Evolutionary conservation across 2,113 vertebrate species (phyloP).

Genomic region (Campylorhamphus procurvoides): DNA sequence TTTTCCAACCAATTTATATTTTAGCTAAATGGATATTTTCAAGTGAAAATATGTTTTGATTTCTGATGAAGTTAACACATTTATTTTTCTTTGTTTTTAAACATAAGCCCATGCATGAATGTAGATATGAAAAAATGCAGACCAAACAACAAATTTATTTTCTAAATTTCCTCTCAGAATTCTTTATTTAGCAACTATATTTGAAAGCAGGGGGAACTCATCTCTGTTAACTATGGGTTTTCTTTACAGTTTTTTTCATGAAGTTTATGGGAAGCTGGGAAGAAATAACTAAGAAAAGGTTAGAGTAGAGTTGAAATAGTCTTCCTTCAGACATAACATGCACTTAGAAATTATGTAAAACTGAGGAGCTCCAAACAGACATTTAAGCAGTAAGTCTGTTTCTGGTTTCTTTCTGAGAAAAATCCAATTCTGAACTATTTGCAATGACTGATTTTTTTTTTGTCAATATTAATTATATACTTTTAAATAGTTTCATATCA

Average conservation of each 20-base stretch:
- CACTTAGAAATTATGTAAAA: background rate
- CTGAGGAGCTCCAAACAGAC: background rate
- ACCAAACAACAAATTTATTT: background rate
- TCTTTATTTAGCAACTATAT: background rate
- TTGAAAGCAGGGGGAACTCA: accelerated
- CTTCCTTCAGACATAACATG: background rate
- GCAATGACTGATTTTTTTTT: background rate
- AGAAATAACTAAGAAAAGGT: background rate
- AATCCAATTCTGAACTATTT: background rate
- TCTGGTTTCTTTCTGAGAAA: background rate
- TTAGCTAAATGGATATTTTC: background rate
- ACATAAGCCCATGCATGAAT: background rate
- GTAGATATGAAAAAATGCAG: background rate
- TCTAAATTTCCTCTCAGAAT: background rate
- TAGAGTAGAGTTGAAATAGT: background rate
- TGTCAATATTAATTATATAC: background rate
- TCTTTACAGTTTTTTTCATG: background rate
- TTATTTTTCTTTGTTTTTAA: background rate
- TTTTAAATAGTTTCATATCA: background rate
- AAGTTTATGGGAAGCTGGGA: background rate
- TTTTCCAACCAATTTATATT: background rate
- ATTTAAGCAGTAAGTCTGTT: background rate
- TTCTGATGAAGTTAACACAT: background rate
- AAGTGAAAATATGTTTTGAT: background rate
- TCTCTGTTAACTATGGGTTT: background rate